Conservation (phyloP, 1,140 invertebrate genomes). For the Phenacoccus solenopsis region DNA sequence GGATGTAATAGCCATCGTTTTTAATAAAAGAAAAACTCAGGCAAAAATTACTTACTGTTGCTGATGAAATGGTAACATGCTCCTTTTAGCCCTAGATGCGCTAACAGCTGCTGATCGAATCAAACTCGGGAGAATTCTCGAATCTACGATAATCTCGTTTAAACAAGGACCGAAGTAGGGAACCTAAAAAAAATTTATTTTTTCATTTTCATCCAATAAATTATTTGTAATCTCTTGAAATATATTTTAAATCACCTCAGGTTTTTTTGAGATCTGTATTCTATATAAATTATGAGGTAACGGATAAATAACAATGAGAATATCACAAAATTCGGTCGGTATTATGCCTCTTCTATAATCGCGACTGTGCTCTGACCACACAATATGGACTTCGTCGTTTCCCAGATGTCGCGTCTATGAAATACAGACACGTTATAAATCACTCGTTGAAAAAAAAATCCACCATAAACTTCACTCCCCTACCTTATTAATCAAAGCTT, state of each 20-base stretch:
- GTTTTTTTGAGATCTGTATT: slow-evolving; percentile 70
- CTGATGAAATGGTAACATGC: slow-evolving; percentile 76
- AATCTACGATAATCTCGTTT: slow-evolving; percentile 82
- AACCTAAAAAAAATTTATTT: slow-evolving; percentile 41
- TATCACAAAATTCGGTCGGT: slow-evolving; percentile 98
- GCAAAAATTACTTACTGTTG: slow-evolving; percentile 51
- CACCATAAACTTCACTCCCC: neutral
- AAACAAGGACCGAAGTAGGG: slow-evolving; percentile 93
- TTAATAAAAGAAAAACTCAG: no score
- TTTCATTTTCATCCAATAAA: slow-evolving; percentile 12
- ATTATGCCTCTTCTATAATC: slow-evolving; percentile 94
- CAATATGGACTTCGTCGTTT: slow-evolving; percentile 98
- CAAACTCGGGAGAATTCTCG: slow-evolving; percentile 67
- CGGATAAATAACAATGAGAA: slow-evolving; percentile 94
- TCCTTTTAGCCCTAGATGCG: slow-evolving; percentile 80
- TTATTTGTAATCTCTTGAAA: neutral
- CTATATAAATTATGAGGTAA: slow-evolving; percentile 65
- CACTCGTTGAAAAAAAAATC: neutral
- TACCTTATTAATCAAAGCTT: slow-evolving; percentile 82
- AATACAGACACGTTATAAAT: slow-evolving; percentile 22
- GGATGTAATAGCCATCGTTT: no score
- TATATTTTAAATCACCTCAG: slow-evolving; percentile 48
- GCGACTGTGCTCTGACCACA: slow-evolving; percentile 94
- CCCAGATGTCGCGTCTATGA: slow-evolving; percentile 82
- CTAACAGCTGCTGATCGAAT: slow-evolving; percentile 84